Evolutionary conservation across 1,140 invertebrate genomes (phyloP), one percentile per base, ranked within the genome.

Genomic region (Leptonema lineaticorne): DNA sequence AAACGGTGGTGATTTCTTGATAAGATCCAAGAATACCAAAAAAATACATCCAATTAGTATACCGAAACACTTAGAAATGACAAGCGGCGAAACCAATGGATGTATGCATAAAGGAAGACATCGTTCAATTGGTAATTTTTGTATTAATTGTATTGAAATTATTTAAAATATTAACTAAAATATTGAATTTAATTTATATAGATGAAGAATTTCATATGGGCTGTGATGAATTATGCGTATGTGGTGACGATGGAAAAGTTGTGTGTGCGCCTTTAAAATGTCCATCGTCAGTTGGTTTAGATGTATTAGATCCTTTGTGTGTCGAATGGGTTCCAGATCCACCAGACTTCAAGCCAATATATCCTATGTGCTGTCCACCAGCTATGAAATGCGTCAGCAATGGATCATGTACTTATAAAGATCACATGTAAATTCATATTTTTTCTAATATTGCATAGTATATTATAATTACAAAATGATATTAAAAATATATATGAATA

Each of bases 361-460:
- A 91, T 7, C 93, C 93, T 0, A 87, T 90, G 69, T 95, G 93
- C 77, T 95, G 93, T 78, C 91, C 92, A 0, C 84, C 92, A 74
- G 83, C 88, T 69, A 86, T 92, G 63, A 83, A 85, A 27, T 94
- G 91, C 71, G 83, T 88, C 65, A 89, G 89, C 75, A 92, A 92
- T 77, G 91, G 90, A 4, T 91, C 90, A 0, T 93, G 91, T 74
- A 75, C 80, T 29, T 91, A 90, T 71, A 85, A 89, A 69, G 89
- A 86, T 46, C 78, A 86, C 45, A 80, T 78, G 71, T 92, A 85
- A 41, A 41, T 41, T 41, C 16, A 33, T 6, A 33, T 33, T 33
- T 6, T 6, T 6, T 33, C 11, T 33, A 33, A n/a, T n/a, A n/a
- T n/a, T n/a, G n/a, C n/a, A n/a, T n/a, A n/a, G n/a, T n/a, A n/a